Evolutionary conservation across 2,888 invertebrate species (phyloP).

Genomic region (Drosophila austrosaltans): DNA sequence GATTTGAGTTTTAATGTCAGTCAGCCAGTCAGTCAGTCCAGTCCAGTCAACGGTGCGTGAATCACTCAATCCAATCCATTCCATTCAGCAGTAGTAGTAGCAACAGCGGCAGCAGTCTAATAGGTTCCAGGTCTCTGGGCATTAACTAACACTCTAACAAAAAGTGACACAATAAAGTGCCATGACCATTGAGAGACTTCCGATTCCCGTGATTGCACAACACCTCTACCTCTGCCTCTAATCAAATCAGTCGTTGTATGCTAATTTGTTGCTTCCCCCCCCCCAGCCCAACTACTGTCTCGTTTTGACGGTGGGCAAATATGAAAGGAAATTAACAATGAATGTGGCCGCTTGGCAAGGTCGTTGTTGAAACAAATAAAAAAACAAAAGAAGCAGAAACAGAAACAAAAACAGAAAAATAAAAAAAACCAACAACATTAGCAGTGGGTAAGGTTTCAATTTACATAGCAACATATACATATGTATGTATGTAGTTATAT

Average conservation of each 20-base stretch:
- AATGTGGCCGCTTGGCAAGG: slow-evolving; percentile 50
- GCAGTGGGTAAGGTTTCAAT: slow-evolving; percentile 1
- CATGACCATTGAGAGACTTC: slow-evolving; percentile 52
- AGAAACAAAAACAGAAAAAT: neutral
- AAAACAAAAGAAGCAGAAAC: slow-evolving; percentile 22
- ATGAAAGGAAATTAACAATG: slow-evolving; percentile 57
- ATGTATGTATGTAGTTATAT: slow-evolving; percentile 19
- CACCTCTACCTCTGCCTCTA: slow-evolving; percentile 30
- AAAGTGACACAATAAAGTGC: slow-evolving; percentile 49
- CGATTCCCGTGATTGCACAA: slow-evolving; percentile 54
- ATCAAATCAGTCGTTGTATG: slow-evolving; percentile 53
- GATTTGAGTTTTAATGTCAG: slow-evolving; percentile 12
- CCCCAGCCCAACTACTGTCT: neutral
- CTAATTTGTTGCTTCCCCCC: slow-evolving; percentile 43
- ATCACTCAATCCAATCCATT: slow-evolving; percentile 8
- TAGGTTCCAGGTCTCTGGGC: slow-evolving; percentile 5
- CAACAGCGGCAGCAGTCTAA: neutral
- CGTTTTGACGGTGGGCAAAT: slow-evolving; percentile 42
- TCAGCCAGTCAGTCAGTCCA: slow-evolving; percentile 33
- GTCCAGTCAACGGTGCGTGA: neutral
- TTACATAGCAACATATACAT: neutral
- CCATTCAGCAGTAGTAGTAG: neutral
- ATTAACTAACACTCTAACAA: slow-evolving; percentile 16
- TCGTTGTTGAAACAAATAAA: slow-evolving; percentile 53
- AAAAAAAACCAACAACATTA: neutral